Evolutionary conservation across 1,140 invertebrate genomes (phyloP).

Genomic region (Acyrthosiphon pisum): DNA sequence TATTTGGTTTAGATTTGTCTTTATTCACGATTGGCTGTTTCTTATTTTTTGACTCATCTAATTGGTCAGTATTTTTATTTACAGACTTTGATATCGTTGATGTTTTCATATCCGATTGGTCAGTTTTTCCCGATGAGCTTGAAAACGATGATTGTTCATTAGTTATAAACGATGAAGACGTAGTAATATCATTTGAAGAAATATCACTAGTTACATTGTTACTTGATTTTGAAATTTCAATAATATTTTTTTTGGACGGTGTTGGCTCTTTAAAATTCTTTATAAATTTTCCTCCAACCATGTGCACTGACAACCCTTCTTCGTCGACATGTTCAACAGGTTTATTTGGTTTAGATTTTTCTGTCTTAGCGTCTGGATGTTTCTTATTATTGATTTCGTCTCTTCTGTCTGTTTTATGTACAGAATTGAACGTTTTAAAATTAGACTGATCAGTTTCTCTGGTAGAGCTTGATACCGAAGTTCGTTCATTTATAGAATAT

Average conservation of each 20-base stretch:
- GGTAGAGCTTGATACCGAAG: neutral
- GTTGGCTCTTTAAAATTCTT: conserved; percentile 47
- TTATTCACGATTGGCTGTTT: neutral
- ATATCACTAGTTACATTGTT: neutral
- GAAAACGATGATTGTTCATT: conserved; percentile 18
- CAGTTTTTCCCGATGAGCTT: neutral
- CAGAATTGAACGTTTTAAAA: neutral
- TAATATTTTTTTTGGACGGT: neutral
- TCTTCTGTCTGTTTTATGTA: neutral
- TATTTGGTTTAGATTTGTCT: neutral
- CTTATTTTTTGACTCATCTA: neutral
- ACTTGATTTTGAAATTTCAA: neutral
- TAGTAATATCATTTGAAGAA: neutral
- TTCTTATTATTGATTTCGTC: neutral
- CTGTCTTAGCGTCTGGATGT: neutral
- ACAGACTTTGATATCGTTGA: neutral
- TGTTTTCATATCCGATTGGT: neutral
- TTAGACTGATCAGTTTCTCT: neutral
- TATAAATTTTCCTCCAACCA: conserved; percentile 59
- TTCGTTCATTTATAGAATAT: neutral
- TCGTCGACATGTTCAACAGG: neutral
- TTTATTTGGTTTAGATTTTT: neutral
- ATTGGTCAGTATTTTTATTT: neutral
- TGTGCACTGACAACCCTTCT: conserved; percentile 41
- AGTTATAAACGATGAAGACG: neutral